Evolutionary conservation across 2,797 vertebrate species (phyloP), one percentile per base, ranked within the genome.

Genomic region (Gouania willdenowi): DNA sequence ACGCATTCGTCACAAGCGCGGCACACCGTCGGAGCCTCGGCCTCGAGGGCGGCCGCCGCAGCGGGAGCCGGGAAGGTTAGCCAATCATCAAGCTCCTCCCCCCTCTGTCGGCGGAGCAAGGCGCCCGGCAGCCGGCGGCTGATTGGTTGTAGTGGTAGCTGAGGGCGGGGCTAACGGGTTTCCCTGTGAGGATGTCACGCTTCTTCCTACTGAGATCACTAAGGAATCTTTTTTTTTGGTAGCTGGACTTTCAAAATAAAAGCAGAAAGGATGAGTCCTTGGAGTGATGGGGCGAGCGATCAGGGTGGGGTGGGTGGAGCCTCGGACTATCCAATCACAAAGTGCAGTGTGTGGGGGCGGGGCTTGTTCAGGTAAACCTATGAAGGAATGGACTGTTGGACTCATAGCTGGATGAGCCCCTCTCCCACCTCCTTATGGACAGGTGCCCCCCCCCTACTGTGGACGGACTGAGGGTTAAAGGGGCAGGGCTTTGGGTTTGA

Each of bases 11-110:
- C 94, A 97, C 88, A 95, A 95, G 89, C 93, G 92, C 75, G 91
- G 78, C 90, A 96, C 91, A 74, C 92, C 95, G 19, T 94, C 94
- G 52, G 94, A 97, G 56, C 92, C 92, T 22, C 91, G 93, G 65
- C 94, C 96, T 51, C 91, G 82, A 2, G 89, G 82, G 60, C 92
- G 95, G 34, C 93, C 93, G 3, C 91, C 94, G 5, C 93, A 93
- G 64, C 91, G 96, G 65, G 95, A 98, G 71, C 92, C 93, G 93
- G 96, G 96, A 98, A 98, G 96, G 96, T 98, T 98, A 98, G 96
- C 94, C 71, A 80, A 94, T 93, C 90, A 66, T 41, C 77, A 67
- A 81, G 75, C 75, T 75, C 65, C 72, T 74, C 48, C 60, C 63
- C 68, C 76, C 64, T 60, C 72, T 54, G 62, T 70, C 47, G 66